Conservation (phyloP, 1,140 invertebrate species). For the Rhagoletis zephyria region DNA sequence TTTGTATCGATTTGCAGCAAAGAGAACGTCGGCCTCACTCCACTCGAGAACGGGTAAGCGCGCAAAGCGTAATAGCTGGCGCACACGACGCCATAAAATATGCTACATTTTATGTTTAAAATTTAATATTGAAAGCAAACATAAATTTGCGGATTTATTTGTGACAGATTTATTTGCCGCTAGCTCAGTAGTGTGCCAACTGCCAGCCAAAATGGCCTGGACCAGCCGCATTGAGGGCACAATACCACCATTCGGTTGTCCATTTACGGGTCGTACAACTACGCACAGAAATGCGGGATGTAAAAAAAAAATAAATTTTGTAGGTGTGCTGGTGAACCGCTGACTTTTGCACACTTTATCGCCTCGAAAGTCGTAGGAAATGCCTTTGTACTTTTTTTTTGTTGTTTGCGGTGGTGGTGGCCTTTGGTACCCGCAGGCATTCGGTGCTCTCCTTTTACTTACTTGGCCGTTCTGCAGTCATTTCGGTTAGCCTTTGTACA, state of each 20-base stretch:
- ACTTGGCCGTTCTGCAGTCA: background rate
- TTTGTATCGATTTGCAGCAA: background rate
- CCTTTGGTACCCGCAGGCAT: no score
- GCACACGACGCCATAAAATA: slow-evolving; percentile 6
- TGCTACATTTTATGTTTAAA: slow-evolving; percentile 38
- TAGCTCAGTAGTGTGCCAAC: background rate
- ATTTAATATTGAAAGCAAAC: slow-evolving; percentile 49
- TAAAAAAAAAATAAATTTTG: background rate
- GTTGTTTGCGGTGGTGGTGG: no score
- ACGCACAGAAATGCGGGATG: background rate
- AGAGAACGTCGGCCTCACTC: background rate
- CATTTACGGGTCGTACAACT: background rate
- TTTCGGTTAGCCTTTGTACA: slow-evolving; percentile 21
- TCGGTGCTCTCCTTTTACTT: background rate
- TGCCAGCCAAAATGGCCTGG: background rate
- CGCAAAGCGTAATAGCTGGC: no score
- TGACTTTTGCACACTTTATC: background rate
- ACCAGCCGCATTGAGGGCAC: slow-evolving; percentile 23
- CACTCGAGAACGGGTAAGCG: background rate
- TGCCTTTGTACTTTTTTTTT: background rate
- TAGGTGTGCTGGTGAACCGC: background rate
- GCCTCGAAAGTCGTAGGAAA: background rate
- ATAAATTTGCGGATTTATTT: slow-evolving; percentile 49
- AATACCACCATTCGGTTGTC: slow-evolving; percentile 13
- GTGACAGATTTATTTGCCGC: slow-evolving; percentile 48